Conservation (phyloP, 1,140 invertebrate species). For the Drosophila rufa region DNA sequence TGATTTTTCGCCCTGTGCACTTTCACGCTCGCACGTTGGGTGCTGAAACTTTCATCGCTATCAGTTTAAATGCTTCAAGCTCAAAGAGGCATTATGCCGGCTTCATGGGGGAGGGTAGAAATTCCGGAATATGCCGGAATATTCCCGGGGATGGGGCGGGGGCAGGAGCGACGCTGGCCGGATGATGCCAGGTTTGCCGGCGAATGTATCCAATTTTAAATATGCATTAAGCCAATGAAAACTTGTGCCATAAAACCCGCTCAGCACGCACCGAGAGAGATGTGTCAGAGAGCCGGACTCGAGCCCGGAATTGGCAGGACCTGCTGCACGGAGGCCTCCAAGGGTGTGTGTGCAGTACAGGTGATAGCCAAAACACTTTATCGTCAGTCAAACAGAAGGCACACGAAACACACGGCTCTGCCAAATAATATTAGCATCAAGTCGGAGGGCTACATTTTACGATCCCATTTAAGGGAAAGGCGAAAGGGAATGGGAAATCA, state of each 20-base stretch:
- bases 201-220: constrained; percentile 73
- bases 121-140: constrained; percentile 6
- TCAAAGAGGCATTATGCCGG: constrained; percentile 54
- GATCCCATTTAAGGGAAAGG: constrained; percentile 33
- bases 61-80: constrained; percentile 72
- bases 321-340: background rate
- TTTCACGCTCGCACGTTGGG: constrained; percentile 15
- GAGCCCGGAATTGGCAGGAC: constrained; percentile 16
- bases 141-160: background rate
- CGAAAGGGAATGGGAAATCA: background rate
- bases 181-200: constrained; percentile 45
- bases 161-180: background rate
- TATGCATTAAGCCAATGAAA: constrained; percentile 77
- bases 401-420: constrained; percentile 26
- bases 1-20: background rate
- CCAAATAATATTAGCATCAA: constrained; percentile 50
- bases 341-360: constrained; percentile 21
- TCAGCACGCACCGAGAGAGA: constrained; percentile 55
- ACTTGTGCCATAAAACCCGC: constrained; percentile 69
- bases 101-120: background rate
- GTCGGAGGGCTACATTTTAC: constrained; percentile 33
- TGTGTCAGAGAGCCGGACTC: constrained; percentile 28
- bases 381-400: constrained; percentile 35
- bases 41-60: constrained; percentile 64
- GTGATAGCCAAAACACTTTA: constrained; percentile 59